Evolutionary conservation across 1,140 invertebrate species (phyloP).

Genomic region (Drosophila pseudoobscura): DNA sequence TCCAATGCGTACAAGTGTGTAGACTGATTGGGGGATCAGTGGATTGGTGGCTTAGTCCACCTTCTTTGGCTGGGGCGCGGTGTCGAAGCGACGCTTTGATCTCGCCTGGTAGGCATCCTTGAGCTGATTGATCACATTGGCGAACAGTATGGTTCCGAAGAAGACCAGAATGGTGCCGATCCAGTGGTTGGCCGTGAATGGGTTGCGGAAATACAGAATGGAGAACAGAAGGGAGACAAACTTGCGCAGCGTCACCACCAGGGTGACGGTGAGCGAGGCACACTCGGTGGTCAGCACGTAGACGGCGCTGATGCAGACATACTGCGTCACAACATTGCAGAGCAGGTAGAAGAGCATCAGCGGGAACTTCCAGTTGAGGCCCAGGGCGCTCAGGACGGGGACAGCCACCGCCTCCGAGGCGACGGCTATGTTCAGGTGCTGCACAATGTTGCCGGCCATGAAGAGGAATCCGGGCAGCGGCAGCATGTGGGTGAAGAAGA

Average conservation of each 20-base stretch:
- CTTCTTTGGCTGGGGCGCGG: conserved; percentile 45
- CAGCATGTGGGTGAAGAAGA: conserved; percentile 91
- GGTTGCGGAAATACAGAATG: conserved; percentile 97
- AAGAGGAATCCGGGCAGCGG: conserved; percentile 73
- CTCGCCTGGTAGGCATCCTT: conserved; percentile 52
- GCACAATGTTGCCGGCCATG: conserved; percentile 89
- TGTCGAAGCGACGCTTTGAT: conserved; percentile 27
- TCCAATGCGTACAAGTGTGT: background rate
- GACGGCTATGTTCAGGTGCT: conserved; percentile 87
- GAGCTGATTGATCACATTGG: conserved; percentile 69
- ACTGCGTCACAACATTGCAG: conserved; percentile 96
- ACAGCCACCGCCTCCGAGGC: conserved; percentile 44
- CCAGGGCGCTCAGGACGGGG: conserved; percentile 84
- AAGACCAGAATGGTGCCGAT: conserved; percentile 96
- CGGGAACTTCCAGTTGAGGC: conserved; percentile 87
- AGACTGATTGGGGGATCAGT: no score
- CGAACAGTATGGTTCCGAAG: conserved; percentile 95
- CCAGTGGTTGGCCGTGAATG: conserved; percentile 97
- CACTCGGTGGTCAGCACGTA: conserved; percentile 97
- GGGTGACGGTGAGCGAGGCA: conserved; percentile 96
- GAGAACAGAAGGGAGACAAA: conserved; percentile 97
- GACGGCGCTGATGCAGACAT: conserved; percentile 97
- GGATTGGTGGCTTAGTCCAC: conserved; percentile 23
- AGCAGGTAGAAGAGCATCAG: conserved; percentile 91
- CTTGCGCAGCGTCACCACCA: conserved; percentile 97